Evolutionary conservation across 2,797 vertebrate species (phyloP), one percentile per base, ranked within the genome.

Genomic region (Urophycis tenuis): DNA sequence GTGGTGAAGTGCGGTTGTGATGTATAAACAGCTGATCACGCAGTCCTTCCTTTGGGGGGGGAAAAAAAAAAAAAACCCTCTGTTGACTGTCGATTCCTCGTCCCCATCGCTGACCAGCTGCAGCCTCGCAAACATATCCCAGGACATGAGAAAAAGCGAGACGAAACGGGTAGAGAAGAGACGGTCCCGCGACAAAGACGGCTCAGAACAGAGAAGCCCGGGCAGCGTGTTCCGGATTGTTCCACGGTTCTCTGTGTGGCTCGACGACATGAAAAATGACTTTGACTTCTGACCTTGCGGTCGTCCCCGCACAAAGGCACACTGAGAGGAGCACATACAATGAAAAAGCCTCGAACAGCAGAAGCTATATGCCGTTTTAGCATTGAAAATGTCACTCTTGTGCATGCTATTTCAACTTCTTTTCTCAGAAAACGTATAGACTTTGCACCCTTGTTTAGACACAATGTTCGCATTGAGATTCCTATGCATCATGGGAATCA

Each of bases 81-180:
- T 49, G 45, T 49, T 2, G 53, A 60, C 53, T 60, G 53, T 60
- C 22, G 53, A n/a, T 1, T 60, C 53, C 53, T 60, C 7, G 53
- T 60, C 53, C 25, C 53, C 53, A 19, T 60, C 53, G 2, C 53
- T 1, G 60, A 67, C 8, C 60, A 67, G 60, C 60, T 67, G 60
- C 60, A 67, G 60, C 12, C 9, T 67, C 15, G n/a, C 1, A 17
- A 60, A 49, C 22, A 19, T 49, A 15, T 19, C 45, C 3, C 45
- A 49, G 53, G 53, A n/a, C 15, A 67, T 29, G 60, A 67, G 60
- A 67, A 67, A 67, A 25, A 67, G n/a, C n/a, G 60, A 67, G 60
- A 67, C 3, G 11, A 60, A 60, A n/a, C 7, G 1, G 2, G 36
- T n/a, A 15, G 17, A 60, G n/a, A 9, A 60, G 45, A 53, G 39